Conservation (phyloP, 2,888 invertebrate species). For the Synanthedon andrenaeformis region DNA sequence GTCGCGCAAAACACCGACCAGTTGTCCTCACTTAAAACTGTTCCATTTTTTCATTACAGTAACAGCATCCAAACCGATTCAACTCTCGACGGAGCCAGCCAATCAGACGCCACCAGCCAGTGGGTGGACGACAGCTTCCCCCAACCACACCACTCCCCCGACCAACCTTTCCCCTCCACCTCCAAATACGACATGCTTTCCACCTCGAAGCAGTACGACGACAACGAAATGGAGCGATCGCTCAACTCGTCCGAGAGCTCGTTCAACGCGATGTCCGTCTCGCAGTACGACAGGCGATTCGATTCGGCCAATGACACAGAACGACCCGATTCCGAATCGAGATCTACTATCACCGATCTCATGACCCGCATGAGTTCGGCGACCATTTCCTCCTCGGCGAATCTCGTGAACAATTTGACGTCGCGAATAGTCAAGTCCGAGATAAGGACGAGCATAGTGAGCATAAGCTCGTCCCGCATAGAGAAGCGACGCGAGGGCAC, state of each 20-base stretch:
- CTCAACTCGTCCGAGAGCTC: conserved; percentile 58
- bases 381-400: conserved; percentile 45
- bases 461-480: conserved; percentile 54
- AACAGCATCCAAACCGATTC: conserved; percentile 40
- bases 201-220: conserved; percentile 50
- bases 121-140: conserved; percentile 69
- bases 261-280: conserved; percentile 49
- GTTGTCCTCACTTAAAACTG: too few relatives aligned
- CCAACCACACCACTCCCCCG: conserved; percentile 38
- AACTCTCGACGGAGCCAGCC: conserved; percentile 36
- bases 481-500: conserved; percentile 41
- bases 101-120: conserved; percentile 60
- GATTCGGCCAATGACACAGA: conserved; percentile 43
- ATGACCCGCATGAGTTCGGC: conserved; percentile 58
- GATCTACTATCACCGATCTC: conserved; percentile 49
- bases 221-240: conserved; percentile 52
- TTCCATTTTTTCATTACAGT: conserved; percentile 11
- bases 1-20: too few relatives aligned
- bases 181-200: conserved; percentile 46
- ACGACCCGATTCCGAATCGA: conserved; percentile 23
- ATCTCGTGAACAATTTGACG: conserved; percentile 44
- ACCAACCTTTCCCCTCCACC: conserved; percentile 33
- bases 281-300: conserved; percentile 47
- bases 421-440: conserved; percentile 50
- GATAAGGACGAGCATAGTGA: conserved; percentile 53